Base-by-base conservation (phyloP, 2,888 invertebrate genomes). In the Sisyra nigra region DNA sequence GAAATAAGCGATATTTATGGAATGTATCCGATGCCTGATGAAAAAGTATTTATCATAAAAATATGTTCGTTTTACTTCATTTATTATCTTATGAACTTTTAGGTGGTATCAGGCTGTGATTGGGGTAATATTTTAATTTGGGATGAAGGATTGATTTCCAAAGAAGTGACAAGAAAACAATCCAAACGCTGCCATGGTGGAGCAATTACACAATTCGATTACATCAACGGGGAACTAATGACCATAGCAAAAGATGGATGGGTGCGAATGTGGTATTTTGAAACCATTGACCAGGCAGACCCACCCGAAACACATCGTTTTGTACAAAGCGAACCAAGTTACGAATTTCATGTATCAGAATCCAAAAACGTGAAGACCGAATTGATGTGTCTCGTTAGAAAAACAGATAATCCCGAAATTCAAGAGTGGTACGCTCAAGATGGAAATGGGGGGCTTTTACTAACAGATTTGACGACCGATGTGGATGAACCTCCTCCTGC, bases 51-150 rank as follows among this genome's bases (percentile, higher is more conserved):
- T 29, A 8, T 41, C 24, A 36, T 37, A 18, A 40, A 34, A 30
- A 11, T n/a, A n/a, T 34, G 15, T 34, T n/a, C 8, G 5, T 3
- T 17, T 38, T 3, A 11, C 11, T 38, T 38, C 5, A 18, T 10
- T n/a, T 2, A 3, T 14, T 34, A 11, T n/a, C n/a, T 11, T 34
- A 11, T 3, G 3, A 35, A n/a, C 9, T 35, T 35, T n/a, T 50
- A 80, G 80, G 75, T 87, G 0, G 65, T 92, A 32, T 87, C 91
- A 0, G 87, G 91, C 1, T 81, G 81, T 52, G 80, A 82, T 53
- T 91, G 89, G 89, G 93, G 93, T 1, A 92, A 92, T 58, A 76
- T 93, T 55, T 63, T 93, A 33, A 69, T 93, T 1, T 93, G 93
- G 93, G 88, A 92, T 53, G 87, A 78, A 37, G 87, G 86, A 1